A percentile compares a stretch with the other conserved stretches of the same genome.
Evolutionary conservation across 2,113 vertebrate species (phyloP).

Genomic region (Carollia perspicillata): DNA sequence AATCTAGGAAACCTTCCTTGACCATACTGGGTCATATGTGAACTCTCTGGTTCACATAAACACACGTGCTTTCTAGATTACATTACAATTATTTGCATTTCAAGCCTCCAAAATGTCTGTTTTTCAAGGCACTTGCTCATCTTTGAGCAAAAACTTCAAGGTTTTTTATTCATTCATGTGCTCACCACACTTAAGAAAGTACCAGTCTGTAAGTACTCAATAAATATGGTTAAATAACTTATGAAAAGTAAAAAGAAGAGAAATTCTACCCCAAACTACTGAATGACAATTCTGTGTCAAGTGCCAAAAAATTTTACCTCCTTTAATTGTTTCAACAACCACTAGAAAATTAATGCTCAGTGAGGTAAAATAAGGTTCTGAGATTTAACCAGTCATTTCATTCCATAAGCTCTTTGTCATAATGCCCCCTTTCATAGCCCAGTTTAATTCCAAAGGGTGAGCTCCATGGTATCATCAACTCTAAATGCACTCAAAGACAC

Average conservation of each 20-base stretch:
- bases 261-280: not conserved
- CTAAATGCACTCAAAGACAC: not conserved
- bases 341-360: not conserved
- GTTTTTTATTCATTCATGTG: not conserved
- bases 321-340: not conserved
- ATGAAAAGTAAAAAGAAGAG: not conserved
- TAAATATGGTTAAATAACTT: not conserved
- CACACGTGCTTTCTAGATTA: not conserved
- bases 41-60: not conserved
- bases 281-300: not conserved
- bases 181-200: not conserved
- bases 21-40: not conserved
- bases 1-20: not conserved
- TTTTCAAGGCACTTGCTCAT: not conserved
- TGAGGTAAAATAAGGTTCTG: not conserved
- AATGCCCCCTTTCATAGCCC: not conserved
- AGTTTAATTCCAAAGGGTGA: not conserved
- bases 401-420: not conserved
- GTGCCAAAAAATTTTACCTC: not conserved
- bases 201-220: not conserved
- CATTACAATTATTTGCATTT: not conserved
- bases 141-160: not conserved
- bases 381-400: not conserved
- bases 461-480: not conserved
- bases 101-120: not conserved